Evolutionary conservation across 1,140 invertebrate genomes (phyloP).

Genomic region (Hormaphis cornu): DNA sequence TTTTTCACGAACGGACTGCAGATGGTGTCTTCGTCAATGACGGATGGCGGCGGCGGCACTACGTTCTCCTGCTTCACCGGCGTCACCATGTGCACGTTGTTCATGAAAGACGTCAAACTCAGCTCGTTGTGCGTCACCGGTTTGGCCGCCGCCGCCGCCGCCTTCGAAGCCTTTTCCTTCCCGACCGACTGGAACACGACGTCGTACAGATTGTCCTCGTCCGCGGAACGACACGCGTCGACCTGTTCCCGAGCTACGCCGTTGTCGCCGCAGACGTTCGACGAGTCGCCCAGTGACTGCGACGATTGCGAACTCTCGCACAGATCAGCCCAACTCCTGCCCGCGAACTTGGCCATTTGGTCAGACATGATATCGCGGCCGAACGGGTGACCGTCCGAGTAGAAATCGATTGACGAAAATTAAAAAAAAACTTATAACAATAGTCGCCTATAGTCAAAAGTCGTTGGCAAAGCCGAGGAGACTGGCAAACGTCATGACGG

Average conservation of each 20-base stretch:
- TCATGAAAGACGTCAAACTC: conserved; percentile 37
- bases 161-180: too few relatives aligned
- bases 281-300: not conserved
- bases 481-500: too few relatives aligned
- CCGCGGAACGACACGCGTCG: too few relatives aligned
- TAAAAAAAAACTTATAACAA: too few relatives aligned
- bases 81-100: conserved; percentile 36
- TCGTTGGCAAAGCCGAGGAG: too few relatives aligned
- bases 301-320: conserved; percentile 14
- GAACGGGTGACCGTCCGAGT: too few relatives aligned
- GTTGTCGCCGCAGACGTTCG: not conserved
- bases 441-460: too few relatives aligned
- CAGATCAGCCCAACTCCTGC: conserved; percentile 4
- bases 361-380: too few relatives aligned
- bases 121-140: conserved; percentile 36
- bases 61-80: conserved; percentile 33
- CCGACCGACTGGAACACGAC: conserved; percentile 10
- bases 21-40: conserved; percentile 15
- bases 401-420: too few relatives aligned
- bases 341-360: not conserved
- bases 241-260: not conserved
- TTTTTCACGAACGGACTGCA: conserved; percentile 4
- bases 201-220: not conserved
- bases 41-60: not conserved
- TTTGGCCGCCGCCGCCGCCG: too few relatives aligned